These are phyloP conservation scores for Pseudochromis fuscus DNA, from an alignment of 2,797 vertebrate species.

Conservation along the genomic window DNA sequence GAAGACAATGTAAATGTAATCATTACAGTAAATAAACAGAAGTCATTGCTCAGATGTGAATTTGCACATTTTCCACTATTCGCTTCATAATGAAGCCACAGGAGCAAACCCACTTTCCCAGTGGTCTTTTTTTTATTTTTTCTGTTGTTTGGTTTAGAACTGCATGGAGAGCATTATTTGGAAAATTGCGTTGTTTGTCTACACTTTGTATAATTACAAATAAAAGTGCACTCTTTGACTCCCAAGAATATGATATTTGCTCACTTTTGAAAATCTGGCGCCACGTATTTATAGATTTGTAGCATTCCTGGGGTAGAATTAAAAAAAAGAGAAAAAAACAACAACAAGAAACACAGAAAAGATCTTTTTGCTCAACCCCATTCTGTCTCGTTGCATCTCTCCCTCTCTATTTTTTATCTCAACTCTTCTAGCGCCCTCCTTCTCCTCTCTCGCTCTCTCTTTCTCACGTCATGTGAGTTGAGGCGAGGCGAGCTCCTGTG, in stretches of 20 bases:
- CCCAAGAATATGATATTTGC: slow-evolving; percentile 27
- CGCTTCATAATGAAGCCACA: slow-evolving; percentile 2
- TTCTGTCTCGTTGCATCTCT: slow-evolving; percentile 73
- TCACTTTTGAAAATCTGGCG: slow-evolving; percentile 20
- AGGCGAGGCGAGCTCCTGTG: slow-evolving; percentile 69
- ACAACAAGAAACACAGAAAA: slow-evolving; percentile 56
- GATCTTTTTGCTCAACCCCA: slow-evolving; percentile 75
- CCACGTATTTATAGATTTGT: slow-evolving; percentile 38
- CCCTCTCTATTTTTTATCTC: slow-evolving; percentile 47
- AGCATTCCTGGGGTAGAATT: slow-evolving; percentile 39
- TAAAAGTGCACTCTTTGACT: slow-evolving; percentile 16
- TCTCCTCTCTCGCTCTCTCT: slow-evolving; percentile 30
- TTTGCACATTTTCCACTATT: not conserved
- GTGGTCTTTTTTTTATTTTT: not conserved
- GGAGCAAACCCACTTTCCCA: not conserved
- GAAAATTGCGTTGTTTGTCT: not conserved
- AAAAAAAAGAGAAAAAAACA: slow-evolving; percentile 18
- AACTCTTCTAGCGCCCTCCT: slow-evolving; percentile 30
- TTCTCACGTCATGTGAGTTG: slow-evolving; percentile 65
- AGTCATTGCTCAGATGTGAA: not conserved
- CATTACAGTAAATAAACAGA: slow-evolving; percentile 4
- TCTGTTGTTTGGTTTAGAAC: not conserved
- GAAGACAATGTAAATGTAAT: not conserved
- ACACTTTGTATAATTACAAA: slow-evolving; percentile 1
- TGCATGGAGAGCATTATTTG: not conserved